Conservation (phyloP, 2,888 invertebrate genomes). For the Leptopilina syphax region DNA sequence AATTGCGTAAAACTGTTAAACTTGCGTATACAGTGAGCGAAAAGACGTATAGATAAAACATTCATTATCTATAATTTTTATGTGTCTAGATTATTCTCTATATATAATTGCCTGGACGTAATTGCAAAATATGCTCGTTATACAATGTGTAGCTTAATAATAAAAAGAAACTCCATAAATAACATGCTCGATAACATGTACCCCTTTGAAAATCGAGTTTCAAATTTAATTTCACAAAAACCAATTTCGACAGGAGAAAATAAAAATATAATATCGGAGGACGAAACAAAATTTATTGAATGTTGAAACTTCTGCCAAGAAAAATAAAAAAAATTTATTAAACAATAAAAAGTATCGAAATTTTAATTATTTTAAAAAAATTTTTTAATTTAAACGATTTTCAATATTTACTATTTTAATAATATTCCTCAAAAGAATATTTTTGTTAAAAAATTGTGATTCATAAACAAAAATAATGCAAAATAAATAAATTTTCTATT, state of each 20-base stretch:
- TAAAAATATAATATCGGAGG: constrained; percentile 41
- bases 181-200: background rate
- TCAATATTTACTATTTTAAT: no score
- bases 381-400: no score
- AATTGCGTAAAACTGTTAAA: constrained; percentile 15
- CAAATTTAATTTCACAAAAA: no score
- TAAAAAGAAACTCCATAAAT: background rate
- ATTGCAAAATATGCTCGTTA: background rate
- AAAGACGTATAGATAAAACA: background rate
- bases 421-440: no score
- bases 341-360: no score
- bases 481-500: no score
- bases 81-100: background rate
- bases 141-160: background rate
- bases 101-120: background rate
- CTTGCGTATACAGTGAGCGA: background rate
- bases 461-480: no score
- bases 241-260: background rate
- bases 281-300: no score
- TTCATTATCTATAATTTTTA: constrained; percentile 13
- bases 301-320: no score
- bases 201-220: background rate
- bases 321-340: no score
- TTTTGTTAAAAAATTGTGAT: no score
- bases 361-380: no score